Base-by-base conservation (phyloP, 2,888 invertebrate species). In the Lysandra bellargus region DNA sequence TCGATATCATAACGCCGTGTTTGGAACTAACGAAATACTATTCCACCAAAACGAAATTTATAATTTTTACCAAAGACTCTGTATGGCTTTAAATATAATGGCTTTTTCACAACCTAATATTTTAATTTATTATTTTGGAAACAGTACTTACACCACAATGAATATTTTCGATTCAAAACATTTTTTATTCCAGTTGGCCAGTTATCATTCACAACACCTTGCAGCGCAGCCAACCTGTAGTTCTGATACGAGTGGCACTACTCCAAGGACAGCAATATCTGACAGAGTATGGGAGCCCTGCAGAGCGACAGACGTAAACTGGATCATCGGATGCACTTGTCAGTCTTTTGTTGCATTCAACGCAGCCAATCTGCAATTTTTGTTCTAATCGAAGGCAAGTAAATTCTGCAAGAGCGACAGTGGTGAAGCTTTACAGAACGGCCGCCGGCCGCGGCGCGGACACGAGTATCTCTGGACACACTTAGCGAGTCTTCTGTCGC, bases 391-490 rank as follows among this genome's bases (percentile, higher is more conserved):
- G 1, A 80, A 80, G 79, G 96, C 96, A 80, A 97, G 95, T 61
- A 97, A 87, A 88, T 97, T 98, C 87, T 98, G 97, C 72, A 97
- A 91, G 53, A 97, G 89, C 85, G 98, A 94, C 87, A 97, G 95
- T 0, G 97, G 96, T 0, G 97, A 97, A 0, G 98, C 96, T 60
- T 94, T 95, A 86, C 98, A 98, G 17, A 97, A 92, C 0, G 97
- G 96, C 81, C 97, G 95, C 53, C 95, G 92, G 2, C 97, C 95
- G 57, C 95, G 92, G 2, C 94, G 92, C 0, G 98, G 98, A 86
- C 98, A 98, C 0, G 96, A 95, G 88, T 96, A 97, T 81, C 95
- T 94, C 80, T 96, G 95, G n/a, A 98, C 94, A 85, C 98, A 98
- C 91, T 97, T 96, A 0, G 98, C 97, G 80, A 98, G 95, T 78